Conservation (phyloP, 2,888 invertebrate species). For the Mamestra brassicae region DNA sequence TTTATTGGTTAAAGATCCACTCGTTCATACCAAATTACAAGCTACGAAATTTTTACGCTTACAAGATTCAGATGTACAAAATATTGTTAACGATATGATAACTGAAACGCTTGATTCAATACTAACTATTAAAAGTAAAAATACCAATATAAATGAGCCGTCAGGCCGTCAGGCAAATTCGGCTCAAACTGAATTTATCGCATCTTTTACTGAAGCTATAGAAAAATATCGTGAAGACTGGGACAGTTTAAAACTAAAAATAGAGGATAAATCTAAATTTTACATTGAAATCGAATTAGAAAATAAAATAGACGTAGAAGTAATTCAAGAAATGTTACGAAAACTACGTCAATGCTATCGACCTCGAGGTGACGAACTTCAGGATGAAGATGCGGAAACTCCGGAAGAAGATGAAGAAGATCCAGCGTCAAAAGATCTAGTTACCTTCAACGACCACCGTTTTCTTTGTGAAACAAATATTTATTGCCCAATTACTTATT, state of each 20-base stretch:
- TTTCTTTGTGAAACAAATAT: slow-evolving; percentile 90
- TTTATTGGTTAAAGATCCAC: slow-evolving; percentile 76
- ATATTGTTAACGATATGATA: slow-evolving; percentile 71
- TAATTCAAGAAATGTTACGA: slow-evolving; percentile 81
- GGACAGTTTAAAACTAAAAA: slow-evolving; percentile 82
- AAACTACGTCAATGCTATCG: slow-evolving; percentile 81
- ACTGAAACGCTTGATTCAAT: slow-evolving; percentile 57
- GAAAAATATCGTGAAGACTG: slow-evolving; percentile 84
- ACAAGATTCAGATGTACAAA: slow-evolving; percentile 66
- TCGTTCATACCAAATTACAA: slow-evolving; percentile 77
- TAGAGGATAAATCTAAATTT: slow-evolving; percentile 82
- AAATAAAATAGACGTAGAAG: slow-evolving; percentile 82
- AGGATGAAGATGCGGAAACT: slow-evolving; percentile 74
- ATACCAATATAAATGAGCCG: slow-evolving; percentile 58
- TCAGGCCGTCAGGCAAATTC: slow-evolving; percentile 54
- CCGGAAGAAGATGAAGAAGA: slow-evolving; percentile 75
- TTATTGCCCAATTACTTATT: slow-evolving; percentile 92
- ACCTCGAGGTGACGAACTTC: slow-evolving; percentile 70
- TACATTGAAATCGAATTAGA: slow-evolving; percentile 86
- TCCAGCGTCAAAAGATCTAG: slow-evolving; percentile 71
- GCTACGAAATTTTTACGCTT: slow-evolving; percentile 59
- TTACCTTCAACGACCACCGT: slow-evolving; percentile 77
- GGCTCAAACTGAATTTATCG: slow-evolving; percentile 53
- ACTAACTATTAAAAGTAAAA: slow-evolving; percentile 27
- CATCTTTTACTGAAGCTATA: slow-evolving; percentile 74